These are phyloP conservation scores for Aphrocallistes beatrix DNA, from an alignment of 37 sponge, comb jelly and placozoan species.

Conservation along the genomic window DNA sequence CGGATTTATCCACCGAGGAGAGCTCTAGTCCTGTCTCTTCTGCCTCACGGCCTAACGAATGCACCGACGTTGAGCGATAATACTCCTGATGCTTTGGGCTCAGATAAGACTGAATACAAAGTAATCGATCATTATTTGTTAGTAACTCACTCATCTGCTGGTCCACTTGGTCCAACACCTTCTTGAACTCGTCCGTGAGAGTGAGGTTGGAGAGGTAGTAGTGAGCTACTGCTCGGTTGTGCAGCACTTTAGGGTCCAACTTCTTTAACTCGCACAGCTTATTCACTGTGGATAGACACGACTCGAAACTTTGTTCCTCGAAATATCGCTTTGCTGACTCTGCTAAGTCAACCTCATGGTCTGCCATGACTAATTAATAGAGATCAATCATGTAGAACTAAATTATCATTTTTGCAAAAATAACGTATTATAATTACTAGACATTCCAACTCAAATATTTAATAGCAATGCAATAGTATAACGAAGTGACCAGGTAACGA, in stretches of 20 bases:
- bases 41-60: constrained; percentile 40
- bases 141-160: constrained; percentile 34
- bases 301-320: constrained; percentile 44
- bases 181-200: constrained; percentile 70
- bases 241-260: constrained; percentile 52
- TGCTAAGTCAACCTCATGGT: background rate
- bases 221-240: constrained; percentile 69
- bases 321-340: background rate
- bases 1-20: constrained; percentile 51
- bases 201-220: constrained; percentile 72
- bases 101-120: too few relatives aligned
- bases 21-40: constrained; percentile 41
- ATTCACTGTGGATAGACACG: constrained; percentile 59
- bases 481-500: background rate
- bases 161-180: constrained; percentile 37
- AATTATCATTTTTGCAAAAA: background rate
- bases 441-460: too few relatives aligned
- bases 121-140: too few relatives aligned
- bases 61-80: too few relatives aligned
- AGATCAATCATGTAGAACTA: background rate
- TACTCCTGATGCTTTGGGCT: too few relatives aligned
- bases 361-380: background rate
- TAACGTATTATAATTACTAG: too few relatives aligned
- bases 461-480: too few relatives aligned
- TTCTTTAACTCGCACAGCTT: constrained; percentile 50